Conservation (phyloP, 2,113 vertebrate genomes). For the Lagopus muta region DNA sequence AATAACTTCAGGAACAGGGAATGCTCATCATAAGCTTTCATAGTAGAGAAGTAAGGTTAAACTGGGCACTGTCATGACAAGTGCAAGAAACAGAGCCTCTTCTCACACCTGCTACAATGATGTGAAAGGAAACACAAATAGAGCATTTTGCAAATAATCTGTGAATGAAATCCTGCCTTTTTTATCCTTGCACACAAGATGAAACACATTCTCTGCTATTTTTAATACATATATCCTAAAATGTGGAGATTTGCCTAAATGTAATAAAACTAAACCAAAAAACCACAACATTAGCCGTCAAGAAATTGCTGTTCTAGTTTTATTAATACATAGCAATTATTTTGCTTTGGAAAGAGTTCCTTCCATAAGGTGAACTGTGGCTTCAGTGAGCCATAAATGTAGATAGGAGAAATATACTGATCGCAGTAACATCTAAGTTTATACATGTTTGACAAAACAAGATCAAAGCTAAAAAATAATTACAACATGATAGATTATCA, state of each 20-base stretch:
- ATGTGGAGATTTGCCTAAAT: background rate
- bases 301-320: background rate
- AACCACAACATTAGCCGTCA: background rate
- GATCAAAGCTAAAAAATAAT: background rate
- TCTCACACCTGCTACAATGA: background rate
- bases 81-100: background rate
- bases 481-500: background rate
- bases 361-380: background rate
- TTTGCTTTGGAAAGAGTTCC: constrained; percentile 1
- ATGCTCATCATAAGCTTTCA: background rate
- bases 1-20: background rate
- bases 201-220: background rate
- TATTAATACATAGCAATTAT: background rate
- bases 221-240: background rate
- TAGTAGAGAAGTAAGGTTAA: background rate
- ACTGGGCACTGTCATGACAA: background rate
- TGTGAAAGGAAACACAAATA: background rate
- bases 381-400: background rate
- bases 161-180: background rate
- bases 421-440: background rate
- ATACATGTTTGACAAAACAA: background rate
- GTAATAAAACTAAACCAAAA: background rate
- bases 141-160: background rate
- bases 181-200: background rate
- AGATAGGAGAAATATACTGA: background rate